phyloP scores from a whole-genome alignment of 2,113 vertebrate species.

The Zosterops borbonicus region DNA sequence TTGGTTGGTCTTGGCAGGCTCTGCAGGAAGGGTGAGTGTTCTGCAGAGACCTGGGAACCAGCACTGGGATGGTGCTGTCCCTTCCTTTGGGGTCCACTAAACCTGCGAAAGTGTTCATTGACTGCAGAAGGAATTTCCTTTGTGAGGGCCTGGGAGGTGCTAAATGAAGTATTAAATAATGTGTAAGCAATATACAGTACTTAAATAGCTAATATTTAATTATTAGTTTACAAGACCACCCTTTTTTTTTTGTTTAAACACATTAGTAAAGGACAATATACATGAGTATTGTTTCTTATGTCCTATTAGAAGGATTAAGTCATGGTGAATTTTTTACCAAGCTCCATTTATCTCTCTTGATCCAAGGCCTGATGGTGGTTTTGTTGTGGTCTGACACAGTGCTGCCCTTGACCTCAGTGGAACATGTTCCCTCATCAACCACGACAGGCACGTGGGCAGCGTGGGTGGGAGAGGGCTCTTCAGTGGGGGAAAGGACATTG shows the following conservation, averaged over 20 bases:
- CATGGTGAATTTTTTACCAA: background rate
- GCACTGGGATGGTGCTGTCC: background rate
- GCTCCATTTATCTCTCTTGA: background rate
- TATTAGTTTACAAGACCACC: background rate
- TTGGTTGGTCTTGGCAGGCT: background rate
- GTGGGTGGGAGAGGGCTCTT: background rate
- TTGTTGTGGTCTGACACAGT: background rate
- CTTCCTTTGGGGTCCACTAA: fast-evolving
- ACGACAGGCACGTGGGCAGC: fast-evolving
- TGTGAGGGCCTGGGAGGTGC: background rate
- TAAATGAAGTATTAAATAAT: background rate
- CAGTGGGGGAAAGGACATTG: background rate
- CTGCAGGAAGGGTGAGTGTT: background rate
- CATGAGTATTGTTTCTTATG: background rate
- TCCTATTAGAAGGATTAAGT: background rate
- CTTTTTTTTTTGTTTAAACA: background rate
- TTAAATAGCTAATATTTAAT: background rate
- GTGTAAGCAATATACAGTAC: background rate
- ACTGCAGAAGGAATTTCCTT: background rate
- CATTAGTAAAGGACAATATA: background rate
- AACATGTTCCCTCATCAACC: background rate
- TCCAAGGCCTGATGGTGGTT: background rate
- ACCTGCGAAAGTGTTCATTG: background rate
- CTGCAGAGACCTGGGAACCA: background rate
- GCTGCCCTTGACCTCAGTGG: background rate